Base-by-base conservation (phyloP, 2,888 invertebrate genomes). In the Sepioteuthis lessoniana region DNA sequence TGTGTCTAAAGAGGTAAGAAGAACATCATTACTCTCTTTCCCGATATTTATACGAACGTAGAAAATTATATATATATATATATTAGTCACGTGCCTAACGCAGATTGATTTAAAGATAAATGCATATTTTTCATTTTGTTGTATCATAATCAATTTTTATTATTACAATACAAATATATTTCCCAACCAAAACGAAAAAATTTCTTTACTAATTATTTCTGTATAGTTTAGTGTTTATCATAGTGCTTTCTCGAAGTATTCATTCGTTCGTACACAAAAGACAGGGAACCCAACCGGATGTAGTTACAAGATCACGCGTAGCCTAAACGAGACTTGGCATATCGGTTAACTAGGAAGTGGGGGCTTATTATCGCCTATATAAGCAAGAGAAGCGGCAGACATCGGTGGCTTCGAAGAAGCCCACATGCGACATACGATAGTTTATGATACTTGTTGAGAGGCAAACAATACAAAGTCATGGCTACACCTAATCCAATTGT, bases 361-460 rank as follows among this genome's bases (percentile, higher is more conserved):
- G 95, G 95, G 95, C 95, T 95, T 95, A 95, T 96, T 95, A 95
- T 95, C 95, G 95, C 95, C 95, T 96, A 96, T 96, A 96, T 95
- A 96, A 96, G 95, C 95, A 94, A 94, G 95, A 94, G 95, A 90
- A 95, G 95, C 94, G 95, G 95, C 95, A 95, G 95, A 95, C 94
- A 93, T 94, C 94, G 94, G 94, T 95, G 96, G 96, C 96, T 96
- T 96, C 96, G 93, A 94, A 91, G 96, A 95, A 96, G 96, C 95
- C 96, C 95, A 95, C 96, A 90, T 93, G 50, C 93, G 37, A 91
- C 4, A n/a, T 25, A 76, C n/a, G n/a, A 35, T 76, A n/a, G 76
- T 76, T 76, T 76, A 76, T 76, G n/a, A n/a, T 76, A 76, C 76
- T 76, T 76, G 76, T 76, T 76, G 76, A 76, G 76, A 76, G 76